Evolutionary conservation across 1,140 invertebrate genomes (phyloP).

Genomic region (Colletes gigas): DNA sequence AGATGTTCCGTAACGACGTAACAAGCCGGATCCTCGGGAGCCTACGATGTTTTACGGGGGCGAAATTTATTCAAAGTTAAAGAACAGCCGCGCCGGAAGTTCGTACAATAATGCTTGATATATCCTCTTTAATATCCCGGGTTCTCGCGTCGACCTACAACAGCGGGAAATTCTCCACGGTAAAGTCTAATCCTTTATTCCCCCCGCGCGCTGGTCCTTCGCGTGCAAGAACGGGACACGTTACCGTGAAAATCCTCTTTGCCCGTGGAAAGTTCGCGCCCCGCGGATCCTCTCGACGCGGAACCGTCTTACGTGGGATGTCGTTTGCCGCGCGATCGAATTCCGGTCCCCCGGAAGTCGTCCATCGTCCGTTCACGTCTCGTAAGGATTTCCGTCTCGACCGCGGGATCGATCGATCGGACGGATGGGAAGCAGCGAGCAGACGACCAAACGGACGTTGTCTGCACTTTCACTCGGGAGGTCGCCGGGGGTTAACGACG

Average conservation of each 20-base stretch:
- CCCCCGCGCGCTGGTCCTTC: not conserved
- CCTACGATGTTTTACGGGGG: not conserved
- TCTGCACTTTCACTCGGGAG: constrained; percentile 58
- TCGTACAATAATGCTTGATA: not conserved
- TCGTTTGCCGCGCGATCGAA: not conserved
- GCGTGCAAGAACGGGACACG: not conserved
- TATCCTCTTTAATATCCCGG: constrained; percentile 31
- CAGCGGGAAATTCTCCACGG: not conserved
- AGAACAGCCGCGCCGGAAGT: not conserved
- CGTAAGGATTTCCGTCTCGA: constrained; percentile 49
- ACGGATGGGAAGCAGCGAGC: not conserved
- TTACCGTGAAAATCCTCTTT: constrained; percentile 21
- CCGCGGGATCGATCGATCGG: constrained; percentile 36
- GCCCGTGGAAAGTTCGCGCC: too few relatives aligned
- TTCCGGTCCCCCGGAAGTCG: constrained; percentile 6
- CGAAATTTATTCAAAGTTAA: not conserved
- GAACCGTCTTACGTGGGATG: not conserved
- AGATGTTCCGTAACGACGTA: not conserved
- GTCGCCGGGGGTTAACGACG: constrained; percentile 55
- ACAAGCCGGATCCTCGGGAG: not conserved
- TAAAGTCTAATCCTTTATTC: constrained; percentile 24
- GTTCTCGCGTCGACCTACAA: not conserved
- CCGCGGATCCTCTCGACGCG: constrained; percentile 1
- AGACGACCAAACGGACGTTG: constrained; percentile 18
- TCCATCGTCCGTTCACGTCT: constrained; percentile 20